These are phyloP conservation scores for Cynodonichthys magdalenae DNA, from an alignment of 2,797 vertebrate genomes.

Conservation along the genomic window DNA sequence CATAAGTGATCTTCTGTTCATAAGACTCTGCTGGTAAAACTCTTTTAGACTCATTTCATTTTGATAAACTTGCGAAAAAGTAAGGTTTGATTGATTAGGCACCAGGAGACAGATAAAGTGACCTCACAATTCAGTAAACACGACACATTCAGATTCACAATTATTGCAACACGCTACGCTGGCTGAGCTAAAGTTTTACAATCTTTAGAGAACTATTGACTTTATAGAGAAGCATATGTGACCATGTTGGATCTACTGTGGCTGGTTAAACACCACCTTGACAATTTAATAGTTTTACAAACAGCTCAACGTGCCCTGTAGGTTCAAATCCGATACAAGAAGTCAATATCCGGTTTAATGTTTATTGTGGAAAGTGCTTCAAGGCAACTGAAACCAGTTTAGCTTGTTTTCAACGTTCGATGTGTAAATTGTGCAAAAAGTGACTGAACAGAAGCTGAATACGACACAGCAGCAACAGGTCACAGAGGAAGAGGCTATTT, in stretches of 20 bases:
- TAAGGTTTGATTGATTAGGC: too few species aligned
- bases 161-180: background rate
- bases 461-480: background rate
- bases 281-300: constrained; percentile 34
- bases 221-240: background rate
- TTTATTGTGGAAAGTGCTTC: background rate
- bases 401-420: background rate
- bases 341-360: background rate
- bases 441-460: constrained; percentile 5
- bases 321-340: background rate
- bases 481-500: background rate
- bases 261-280: constrained; percentile 11
- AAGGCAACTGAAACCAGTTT: background rate
- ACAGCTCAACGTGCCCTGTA: background rate
- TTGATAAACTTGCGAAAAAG: background rate
- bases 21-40: background rate
- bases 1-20: too few species aligned
- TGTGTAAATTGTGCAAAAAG: background rate
- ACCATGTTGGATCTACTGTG: background rate
- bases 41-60: constrained; percentile 16
- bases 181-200: background rate
- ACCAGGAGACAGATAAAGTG: too few species aligned
- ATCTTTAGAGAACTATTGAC: background rate
- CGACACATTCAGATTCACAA: background rate
- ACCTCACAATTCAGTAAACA: too few species aligned